Evolutionary conservation across 2,888 invertebrate species (phyloP).

Genomic region (Noctua comes): DNA sequence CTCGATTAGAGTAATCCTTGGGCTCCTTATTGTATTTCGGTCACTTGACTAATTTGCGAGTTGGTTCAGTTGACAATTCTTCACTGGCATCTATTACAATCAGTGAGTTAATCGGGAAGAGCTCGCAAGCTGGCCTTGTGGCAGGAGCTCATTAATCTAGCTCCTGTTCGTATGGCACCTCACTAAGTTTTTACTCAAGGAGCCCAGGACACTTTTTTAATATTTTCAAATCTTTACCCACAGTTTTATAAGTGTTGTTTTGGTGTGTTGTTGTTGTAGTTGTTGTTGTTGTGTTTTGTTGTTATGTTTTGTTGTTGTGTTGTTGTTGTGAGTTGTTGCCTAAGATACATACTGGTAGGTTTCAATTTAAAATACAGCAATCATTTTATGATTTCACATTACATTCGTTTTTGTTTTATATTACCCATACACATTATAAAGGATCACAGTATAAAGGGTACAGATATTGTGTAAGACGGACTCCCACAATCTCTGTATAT

Average conservation of each 20-base stretch:
- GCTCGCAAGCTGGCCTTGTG: neutral
- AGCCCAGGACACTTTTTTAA: neutral
- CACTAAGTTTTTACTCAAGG: neutral
- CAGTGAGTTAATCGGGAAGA: neutral
- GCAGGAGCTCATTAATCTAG: neutral
- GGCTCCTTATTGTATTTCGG: neutral
- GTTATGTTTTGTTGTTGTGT: no score
- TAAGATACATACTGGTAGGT: neutral
- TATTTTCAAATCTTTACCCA: neutral
- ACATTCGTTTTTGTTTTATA: neutral
- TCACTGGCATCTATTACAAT: neutral
- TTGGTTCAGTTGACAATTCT: neutral
- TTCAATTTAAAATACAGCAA: neutral
- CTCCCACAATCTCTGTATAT: neutral
- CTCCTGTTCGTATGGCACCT: neutral
- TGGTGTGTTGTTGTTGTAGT: no score
- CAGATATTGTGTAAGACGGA: neutral
- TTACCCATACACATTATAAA: neutral
- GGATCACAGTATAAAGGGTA: neutral
- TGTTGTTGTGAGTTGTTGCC: no score
- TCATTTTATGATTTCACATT: constrained; percentile 1
- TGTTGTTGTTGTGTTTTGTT: no score
- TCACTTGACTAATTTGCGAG: neutral
- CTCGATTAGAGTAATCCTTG: neutral
- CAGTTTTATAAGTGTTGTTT: no score